Base-by-base conservation (phyloP, 1,140 invertebrate genomes). In the Drosophila setifemur region DNA sequence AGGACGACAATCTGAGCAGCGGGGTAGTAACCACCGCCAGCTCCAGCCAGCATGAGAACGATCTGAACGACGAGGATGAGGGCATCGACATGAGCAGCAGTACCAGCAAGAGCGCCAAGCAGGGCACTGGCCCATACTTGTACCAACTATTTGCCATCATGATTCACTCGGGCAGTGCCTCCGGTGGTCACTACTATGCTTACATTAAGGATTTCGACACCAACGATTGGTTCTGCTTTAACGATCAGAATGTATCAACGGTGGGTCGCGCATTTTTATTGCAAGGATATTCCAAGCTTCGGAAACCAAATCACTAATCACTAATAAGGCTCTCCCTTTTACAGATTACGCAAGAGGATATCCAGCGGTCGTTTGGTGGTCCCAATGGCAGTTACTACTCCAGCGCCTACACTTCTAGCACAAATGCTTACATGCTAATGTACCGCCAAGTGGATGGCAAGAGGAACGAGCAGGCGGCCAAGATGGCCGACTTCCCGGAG, bases 401-500 rank as follows among this genome's bases (percentile, higher is more conserved):
- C 26, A 93, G 93, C 43, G 93, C 93, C 14, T 96, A 95, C 77
- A 94, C 92, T 73, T 96, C 95, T 61, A 97, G 96, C 82, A 97
- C 96, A 31, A 98, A 97, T 91, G 97, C 97, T 0, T 98, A 98
- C 78, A 98, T 98, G 96, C 92, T 98, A 14, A 97, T 97, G 95
- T 98, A 98, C 83, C 91, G 97, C 55, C 95, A 96, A 91, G 94
- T 96, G 42, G 95, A 97, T 91, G 92, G 92, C 49, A 90, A 93
- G 39, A 91, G 93, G 33, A 97, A 97, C 92, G 91, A 92, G 87
- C 90, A 93, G 44, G 94, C 94, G 12, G 94, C 96, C 88, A 91
- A 92, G 60, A 90, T 92, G 8, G 93, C 94, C 26, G 92, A 96
- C 37, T 96, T 97, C 90, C 96, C 96, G 5, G 90, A 92, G 19